These are phyloP conservation scores for Zosterops pallidus DNA, from an alignment of 2,113 vertebrate genomes.

Conservation along the genomic window DNA sequence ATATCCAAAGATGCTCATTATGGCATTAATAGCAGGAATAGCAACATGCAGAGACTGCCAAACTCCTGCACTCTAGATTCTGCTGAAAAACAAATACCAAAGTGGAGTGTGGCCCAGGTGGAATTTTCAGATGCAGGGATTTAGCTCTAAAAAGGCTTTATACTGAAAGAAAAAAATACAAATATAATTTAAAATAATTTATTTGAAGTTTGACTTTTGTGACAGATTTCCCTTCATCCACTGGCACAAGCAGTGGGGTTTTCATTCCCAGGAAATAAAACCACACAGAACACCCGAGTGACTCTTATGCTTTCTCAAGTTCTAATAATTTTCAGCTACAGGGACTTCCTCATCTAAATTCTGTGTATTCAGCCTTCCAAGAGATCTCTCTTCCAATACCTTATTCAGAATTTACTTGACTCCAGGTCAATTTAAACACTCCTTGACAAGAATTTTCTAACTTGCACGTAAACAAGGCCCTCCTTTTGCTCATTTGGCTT, in stretches of 20 bases:
- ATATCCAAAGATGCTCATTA: background rate
- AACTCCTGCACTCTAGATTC: background rate
- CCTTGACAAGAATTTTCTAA: background rate
- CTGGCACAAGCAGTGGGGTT: background rate
- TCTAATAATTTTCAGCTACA: background rate
- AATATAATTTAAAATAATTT: background rate
- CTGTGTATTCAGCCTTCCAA: background rate
- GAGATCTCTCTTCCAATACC: background rate
- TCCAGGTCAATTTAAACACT: background rate
- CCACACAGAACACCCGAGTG: background rate
- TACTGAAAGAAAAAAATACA: background rate
- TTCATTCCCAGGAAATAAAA: background rate
- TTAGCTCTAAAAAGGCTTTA: background rate
- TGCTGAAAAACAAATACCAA: background rate
- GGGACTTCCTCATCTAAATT: background rate
- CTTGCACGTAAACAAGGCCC: fast-evolving
- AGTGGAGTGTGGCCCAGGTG: background rate
- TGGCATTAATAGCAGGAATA: background rate
- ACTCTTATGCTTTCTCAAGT: background rate
- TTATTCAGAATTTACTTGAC: background rate
- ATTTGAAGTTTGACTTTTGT: background rate
- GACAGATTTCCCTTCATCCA: background rate
- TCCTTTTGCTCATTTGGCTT: background rate
- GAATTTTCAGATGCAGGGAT: background rate
- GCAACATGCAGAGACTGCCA: background rate